phyloP scores from a whole-genome alignment of 2,888 invertebrate species.

The Drosophila tripunctata region DNA sequence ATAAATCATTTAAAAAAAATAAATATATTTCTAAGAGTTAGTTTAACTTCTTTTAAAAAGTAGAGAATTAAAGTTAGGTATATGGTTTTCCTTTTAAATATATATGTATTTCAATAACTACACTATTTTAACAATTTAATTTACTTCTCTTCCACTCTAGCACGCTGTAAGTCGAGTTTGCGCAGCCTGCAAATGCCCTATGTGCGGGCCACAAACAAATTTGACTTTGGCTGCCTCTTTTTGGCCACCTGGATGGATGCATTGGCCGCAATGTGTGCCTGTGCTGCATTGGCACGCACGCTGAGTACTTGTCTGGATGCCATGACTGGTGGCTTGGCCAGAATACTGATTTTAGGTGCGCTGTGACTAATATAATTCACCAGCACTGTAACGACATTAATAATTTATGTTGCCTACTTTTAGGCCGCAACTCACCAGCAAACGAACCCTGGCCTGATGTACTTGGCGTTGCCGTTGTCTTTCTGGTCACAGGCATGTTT shows the following conservation, averaged over 20 bases:
- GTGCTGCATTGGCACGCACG: slow-evolving; percentile 85
- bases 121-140: neutral
- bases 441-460: slow-evolving; percentile 87
- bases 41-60: too few relatives aligned
- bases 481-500: slow-evolving; percentile 86
- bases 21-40: too few relatives aligned
- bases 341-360: slow-evolving; percentile 85
- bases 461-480: slow-evolving; percentile 86
- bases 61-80: too few relatives aligned
- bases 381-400: slow-evolving; percentile 27
- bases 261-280: slow-evolving; percentile 85
- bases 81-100: too few relatives aligned
- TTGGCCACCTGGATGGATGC: slow-evolving; percentile 86
- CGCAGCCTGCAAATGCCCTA: slow-evolving; percentile 84
- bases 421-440: slow-evolving; percentile 83
- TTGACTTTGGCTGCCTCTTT: slow-evolving; percentile 84
- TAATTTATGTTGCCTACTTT: slow-evolving; percentile 57
- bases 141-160: slow-evolving; percentile 47
- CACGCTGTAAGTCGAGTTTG: slow-evolving; percentile 82
- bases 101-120: neutral
- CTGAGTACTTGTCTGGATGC: slow-evolving; percentile 86
- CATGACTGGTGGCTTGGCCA: slow-evolving; percentile 85
- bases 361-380: slow-evolving; percentile 27
- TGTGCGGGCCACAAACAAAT: slow-evolving; percentile 84
- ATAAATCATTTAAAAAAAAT: too few relatives aligned